Evolutionary conservation across 2,888 invertebrate genomes (phyloP).

Genomic region (Onchidella celtica): DNA sequence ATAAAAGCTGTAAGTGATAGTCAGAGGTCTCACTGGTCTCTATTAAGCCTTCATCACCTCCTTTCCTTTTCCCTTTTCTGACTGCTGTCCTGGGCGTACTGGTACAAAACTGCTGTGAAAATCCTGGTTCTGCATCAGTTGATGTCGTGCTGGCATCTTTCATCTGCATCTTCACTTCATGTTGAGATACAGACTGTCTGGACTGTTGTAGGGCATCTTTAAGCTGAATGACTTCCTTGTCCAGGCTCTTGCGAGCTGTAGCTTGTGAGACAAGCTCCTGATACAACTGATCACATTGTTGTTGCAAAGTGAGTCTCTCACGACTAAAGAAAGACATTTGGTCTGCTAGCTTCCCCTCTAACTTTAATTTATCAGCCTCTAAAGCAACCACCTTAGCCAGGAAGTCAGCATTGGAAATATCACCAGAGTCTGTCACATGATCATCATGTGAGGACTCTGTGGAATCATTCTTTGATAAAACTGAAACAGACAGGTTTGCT

Average conservation of each 20-base stretch:
- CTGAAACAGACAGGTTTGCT: background rate
- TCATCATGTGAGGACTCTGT: background rate
- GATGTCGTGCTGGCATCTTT: too few species aligned
- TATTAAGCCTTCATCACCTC: too few species aligned
- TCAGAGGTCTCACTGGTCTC: too few species aligned
- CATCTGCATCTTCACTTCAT: too few species aligned
- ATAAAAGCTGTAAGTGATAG: slow-evolving; percentile 12
- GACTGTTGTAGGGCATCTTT: too few species aligned
- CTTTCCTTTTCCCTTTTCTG: too few species aligned
- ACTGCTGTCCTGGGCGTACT: too few species aligned
- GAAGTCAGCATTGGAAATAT: slow-evolving; percentile 22
- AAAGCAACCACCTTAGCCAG: slow-evolving; percentile 26
- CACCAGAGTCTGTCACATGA: background rate
- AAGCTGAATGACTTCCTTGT: background rate
- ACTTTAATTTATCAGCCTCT: slow-evolving; percentile 28
- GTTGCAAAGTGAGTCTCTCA: background rate
- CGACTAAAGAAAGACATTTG: slow-evolving; percentile 18
- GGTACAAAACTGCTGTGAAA: too few species aligned
- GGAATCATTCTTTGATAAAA: background rate
- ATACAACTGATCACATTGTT: slow-evolving; percentile 8
- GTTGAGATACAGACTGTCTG: too few species aligned
- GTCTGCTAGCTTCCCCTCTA: slow-evolving; percentile 37
- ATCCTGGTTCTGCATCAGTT: background rate
- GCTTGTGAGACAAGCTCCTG: background rate
- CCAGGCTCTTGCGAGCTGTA: background rate